These are phyloP conservation scores for Pollicipes pollicipes DNA, from an alignment of 1,140 invertebrate genomes.

Conservation along the genomic window DNA sequence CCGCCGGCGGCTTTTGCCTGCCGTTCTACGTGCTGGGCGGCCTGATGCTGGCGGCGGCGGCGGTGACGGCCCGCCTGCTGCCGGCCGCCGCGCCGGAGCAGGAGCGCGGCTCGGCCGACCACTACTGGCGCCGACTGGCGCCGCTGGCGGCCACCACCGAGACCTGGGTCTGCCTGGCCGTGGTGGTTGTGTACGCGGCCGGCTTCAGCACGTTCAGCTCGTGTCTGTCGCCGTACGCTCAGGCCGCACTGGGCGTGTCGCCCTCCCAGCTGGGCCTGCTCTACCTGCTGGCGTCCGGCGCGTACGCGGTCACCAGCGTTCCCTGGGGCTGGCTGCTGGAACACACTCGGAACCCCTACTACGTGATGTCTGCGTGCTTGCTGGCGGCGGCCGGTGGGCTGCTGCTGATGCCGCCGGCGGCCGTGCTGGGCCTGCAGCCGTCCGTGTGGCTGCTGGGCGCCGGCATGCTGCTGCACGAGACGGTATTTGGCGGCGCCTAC, in stretches of 20 bases:
- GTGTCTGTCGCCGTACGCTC: background rate
- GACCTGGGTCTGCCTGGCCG: conserved; percentile 28
- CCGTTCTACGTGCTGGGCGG: conserved; percentile 34
- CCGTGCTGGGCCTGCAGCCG: background rate
- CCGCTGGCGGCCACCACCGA: conserved; percentile 32
- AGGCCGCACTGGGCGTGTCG: background rate
- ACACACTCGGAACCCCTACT: background rate
- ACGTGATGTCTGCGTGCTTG: background rate
- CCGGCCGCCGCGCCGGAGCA: conserved; percentile 21
- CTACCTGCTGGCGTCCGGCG: background rate
- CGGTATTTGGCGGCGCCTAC: background rate
- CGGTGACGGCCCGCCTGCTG: conserved; percentile 35
- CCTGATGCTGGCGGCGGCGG: conserved; percentile 28
- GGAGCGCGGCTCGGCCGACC: background rate
- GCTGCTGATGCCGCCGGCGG: background rate
- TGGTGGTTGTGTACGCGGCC: background rate
- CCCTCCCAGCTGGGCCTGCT: background rate
- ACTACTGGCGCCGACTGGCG: background rate
- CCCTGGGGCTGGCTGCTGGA: background rate
- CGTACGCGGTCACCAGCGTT: background rate
- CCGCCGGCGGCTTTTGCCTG: conserved; percentile 34
- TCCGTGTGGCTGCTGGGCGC: background rate
- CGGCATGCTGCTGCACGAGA: background rate
- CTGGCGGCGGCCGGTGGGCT: background rate
- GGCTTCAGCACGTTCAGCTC: background rate